phyloP scores from a whole-genome alignment of 2,113 vertebrate species.

The Progne subis region DNA sequence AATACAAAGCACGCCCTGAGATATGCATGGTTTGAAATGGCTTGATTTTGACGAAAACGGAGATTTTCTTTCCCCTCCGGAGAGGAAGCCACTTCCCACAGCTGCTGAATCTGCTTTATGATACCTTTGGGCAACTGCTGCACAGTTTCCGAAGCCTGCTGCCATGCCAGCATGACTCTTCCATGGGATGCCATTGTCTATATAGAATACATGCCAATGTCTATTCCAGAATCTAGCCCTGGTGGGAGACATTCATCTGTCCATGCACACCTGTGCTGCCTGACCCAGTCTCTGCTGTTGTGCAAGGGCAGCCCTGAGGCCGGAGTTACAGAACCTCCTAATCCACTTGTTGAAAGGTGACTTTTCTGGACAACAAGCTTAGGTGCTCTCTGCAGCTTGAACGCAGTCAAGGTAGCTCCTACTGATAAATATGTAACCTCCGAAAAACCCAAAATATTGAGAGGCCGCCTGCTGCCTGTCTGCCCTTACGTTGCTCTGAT shows the following conservation, averaged over 20 bases:
- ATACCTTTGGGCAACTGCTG: background rate
- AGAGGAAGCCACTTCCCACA: background rate
- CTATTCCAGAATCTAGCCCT: background rate
- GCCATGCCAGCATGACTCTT: background rate
- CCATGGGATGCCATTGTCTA: accelerated
- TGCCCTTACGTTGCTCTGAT: background rate
- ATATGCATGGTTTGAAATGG: background rate
- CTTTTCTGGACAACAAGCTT: background rate
- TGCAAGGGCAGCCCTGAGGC: background rate
- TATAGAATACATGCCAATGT: no score
- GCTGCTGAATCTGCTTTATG: background rate
- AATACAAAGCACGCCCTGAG: background rate
- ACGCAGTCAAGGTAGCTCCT: background rate
- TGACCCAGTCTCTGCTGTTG: background rate
- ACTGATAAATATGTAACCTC: background rate
- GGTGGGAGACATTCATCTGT: background rate
- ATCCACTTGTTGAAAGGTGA: background rate
- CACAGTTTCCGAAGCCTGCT: background rate
- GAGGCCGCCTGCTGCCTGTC: background rate
- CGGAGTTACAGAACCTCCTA: background rate
- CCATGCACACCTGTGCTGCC: background rate
- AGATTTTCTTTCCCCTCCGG: background rate
- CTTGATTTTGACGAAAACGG: background rate
- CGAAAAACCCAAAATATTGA: background rate
- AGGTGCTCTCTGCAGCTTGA: background rate